These are phyloP conservation scores for Prionchulus punctatus DNA, from an alignment of 2,888 invertebrate genomes.

Conservation along the genomic window DNA sequence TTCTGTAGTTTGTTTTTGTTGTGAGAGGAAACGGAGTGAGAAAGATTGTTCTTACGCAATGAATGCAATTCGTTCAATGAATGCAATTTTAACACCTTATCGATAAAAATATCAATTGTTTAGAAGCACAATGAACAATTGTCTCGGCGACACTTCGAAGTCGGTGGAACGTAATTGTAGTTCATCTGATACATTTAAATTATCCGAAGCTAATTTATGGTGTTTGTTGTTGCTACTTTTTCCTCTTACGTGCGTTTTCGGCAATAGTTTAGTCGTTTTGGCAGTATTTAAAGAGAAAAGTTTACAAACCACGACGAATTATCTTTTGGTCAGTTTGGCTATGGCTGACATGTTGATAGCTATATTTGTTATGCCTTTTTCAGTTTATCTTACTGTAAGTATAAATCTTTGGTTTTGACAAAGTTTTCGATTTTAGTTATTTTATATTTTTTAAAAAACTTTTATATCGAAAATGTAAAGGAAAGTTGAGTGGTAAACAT, in stretches of 20 bases:
- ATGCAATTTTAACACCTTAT: too few relatives aligned
- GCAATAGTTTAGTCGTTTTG: constrained; percentile 7
- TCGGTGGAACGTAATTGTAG: neutral
- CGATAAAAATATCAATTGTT: neutral
- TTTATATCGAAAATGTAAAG: too few relatives aligned
- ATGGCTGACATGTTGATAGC: constrained; percentile 8
- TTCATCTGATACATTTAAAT: constrained; percentile 33
- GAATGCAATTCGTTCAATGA: too few relatives aligned
- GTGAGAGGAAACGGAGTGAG: too few relatives aligned
- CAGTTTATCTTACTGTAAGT: constrained; percentile 7
- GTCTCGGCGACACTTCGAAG: neutral
- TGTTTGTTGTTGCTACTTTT: constrained; percentile 6
- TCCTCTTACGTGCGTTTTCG: constrained; percentile 7
- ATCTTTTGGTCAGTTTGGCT: constrained; percentile 8
- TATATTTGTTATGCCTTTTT: constrained; percentile 9
- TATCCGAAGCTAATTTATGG: constrained; percentile 38
- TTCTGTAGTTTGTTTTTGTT: too few relatives aligned
- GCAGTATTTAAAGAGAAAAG: constrained; percentile 1
- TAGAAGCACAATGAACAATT: neutral
- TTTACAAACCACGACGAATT: constrained; percentile 10
- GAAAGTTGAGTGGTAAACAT: too few relatives aligned
- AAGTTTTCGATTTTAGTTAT: neutral
- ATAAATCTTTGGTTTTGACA: neutral
- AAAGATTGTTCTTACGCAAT: too few relatives aligned
- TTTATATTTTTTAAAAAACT: neutral